Base-by-base conservation (phyloP, 2,113 vertebrate genomes). In the Mionectes macconnelli region DNA sequence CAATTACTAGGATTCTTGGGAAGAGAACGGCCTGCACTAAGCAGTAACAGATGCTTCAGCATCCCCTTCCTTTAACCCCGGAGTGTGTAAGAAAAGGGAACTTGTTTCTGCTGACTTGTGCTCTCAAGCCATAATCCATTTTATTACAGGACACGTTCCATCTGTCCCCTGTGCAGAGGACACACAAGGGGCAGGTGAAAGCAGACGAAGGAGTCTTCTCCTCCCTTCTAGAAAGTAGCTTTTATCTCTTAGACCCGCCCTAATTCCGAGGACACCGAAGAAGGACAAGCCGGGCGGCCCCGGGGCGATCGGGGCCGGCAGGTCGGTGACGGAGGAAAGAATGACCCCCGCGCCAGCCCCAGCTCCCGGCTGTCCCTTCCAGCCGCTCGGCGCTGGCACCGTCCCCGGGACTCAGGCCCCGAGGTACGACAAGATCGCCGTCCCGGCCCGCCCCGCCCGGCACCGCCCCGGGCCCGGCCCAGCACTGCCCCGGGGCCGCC, bases 401-500 rank as follows among this genome's bases (percentile, higher is more conserved):
- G 0, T 8, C 12, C 3, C 10, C 7, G 14, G 8, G 4, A 0
- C 13, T 5, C 49, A 35, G 20, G 8, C 49, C 3, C 30, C 24
- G 20, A 17, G 14, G 3, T 2, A 3, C 73, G 1, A 3, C 12
- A 2, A 30, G 3, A 12, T 4, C 28, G 9, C 60, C 3, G 31
- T 28, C 4, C 31, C 2, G 0, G 8, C 23, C 57, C 3, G 31
- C 33, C 4, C 30, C 2, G 0, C 10, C 23, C 57, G 0, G 0
- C 28, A 0, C 7, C 6, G 2, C 3, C 9, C 15, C 0, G 2
- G 0, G 2, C 40, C 42, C 4, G 6, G 0, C 4, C 27, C 11
- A 0, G 0, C 12, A 0, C 11, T 0, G 0, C 20, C 4, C 39
- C 3, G 27, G 14, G 14, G 11, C 44, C 11, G 1, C 25, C 22